Evolutionary conservation across 2,888 invertebrate genomes (phyloP), one percentile per base, ranked within the genome.

Genomic region (Helobdella robusta): DNA sequence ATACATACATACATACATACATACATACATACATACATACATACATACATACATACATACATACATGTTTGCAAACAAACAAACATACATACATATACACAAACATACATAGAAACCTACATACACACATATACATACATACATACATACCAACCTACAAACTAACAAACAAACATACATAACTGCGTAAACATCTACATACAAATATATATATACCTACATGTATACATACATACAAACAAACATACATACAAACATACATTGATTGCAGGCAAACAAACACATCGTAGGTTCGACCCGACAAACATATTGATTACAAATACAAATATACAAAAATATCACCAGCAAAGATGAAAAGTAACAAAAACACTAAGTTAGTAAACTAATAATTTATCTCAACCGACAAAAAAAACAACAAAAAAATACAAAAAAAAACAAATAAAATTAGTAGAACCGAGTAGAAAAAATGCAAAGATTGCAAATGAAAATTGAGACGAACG

Each of bases 1-100:
- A 63, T n/a, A 59, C 23, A 59, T n/a, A 59, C 48, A 59, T 11
- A 59, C 48, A 59, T n/a, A 59, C 18, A 59, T n/a, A 59, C 48
- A 59, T 11, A 59, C 48, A 63, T n/a, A 59, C 23, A 59, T n/a
- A 63, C 48, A 59, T 11, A 59, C 48, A 59, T n/a, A 59, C 18
- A 59, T 11, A 59, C 48, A 59, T 11, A 59, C 48, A 63, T n/a
- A 40, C 44, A 40, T 40, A 40, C 44, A 40, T 40, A 40, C 44
- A 40, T 40, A 40, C 44, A 40, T 40, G n/a, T n/a, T 15, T 40
- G n/a, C 44, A 40, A 15, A 40, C 44, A 40, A 15, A 40, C 44
- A 40, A 15, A 40, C 44, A 40, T 40, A 40, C 44, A 40, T 40
- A 40, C 44, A 40, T 40, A 40, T n/a, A 40, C n/a, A 40, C 44